Base-by-base conservation (phyloP, 1,140 invertebrate genomes). In the Rhagoletis zephyria region DNA sequence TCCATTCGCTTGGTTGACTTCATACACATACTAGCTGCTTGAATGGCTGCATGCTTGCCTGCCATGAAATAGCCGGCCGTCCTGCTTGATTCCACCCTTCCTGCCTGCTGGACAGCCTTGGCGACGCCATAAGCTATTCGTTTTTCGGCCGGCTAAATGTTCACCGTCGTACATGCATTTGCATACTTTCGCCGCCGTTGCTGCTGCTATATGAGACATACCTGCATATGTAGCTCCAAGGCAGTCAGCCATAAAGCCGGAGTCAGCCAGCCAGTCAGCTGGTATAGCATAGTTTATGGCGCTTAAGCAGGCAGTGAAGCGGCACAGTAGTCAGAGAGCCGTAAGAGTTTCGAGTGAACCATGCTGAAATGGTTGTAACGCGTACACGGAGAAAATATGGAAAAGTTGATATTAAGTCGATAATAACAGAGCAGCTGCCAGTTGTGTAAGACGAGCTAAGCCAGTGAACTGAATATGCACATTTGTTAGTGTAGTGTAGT, bases 231-330 rank as follows among this genome's bases (percentile, higher is more conserved):
- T n/a, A 56, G n/a, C 74, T n/a, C n/a, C 19, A 81, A n/a, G 74
- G 45, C 74, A 81, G 74, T 56, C 48, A 81, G 74, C 74, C 74
- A 81, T 81, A 45, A 81, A 81, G 74, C 42, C 65, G 19, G 65
- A 19, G 30, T 77, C 9, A n/a, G 10, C 16, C 63, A n/a, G 4
- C 63, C 9, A 64, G 63, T 64, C 30, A 30, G 74, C 48, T 56
- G n/a, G 30, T 19, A 51, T 48, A 56, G 51, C 74, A 56, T 81
- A 81, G 74, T 56, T 81, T 81, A 81, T 81, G 74, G 74, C 74
- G 48, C 74, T 81, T 81, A 81, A 81, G 74, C 74, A 81, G 74
- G 74, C 74, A 81, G 74, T 81, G 74, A 56, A 81, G 74, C 74
- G 74, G n/a, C 74, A 81, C 16, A n/a, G 74, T 19, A 81, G 48